phyloP scores from a whole-genome alignment of 1,140 invertebrate genomes.

The Glossosoma conforme region DNA sequence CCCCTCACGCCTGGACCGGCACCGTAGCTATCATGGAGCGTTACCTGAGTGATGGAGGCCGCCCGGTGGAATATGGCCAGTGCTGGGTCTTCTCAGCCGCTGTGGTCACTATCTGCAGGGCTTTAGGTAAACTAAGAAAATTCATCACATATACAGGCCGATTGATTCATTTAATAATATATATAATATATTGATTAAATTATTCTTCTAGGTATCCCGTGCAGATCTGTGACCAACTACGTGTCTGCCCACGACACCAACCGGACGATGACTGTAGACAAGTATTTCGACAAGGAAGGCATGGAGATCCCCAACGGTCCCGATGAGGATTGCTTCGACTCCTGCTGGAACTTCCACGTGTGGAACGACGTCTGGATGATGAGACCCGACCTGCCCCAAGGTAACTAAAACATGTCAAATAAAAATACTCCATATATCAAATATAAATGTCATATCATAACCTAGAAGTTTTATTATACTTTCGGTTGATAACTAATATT shows the following conservation, averaged over 20 bases:
- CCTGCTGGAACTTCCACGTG: slow-evolving; percentile 76
- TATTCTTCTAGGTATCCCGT: slow-evolving; percentile 63
- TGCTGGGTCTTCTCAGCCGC: slow-evolving; percentile 79
- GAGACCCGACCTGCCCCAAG: slow-evolving; percentile 65
- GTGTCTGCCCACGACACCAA: slow-evolving; percentile 75
- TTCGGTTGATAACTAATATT: no score
- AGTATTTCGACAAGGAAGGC: slow-evolving; percentile 59
- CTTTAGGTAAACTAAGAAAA: slow-evolving; percentile 41
- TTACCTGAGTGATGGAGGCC: slow-evolving; percentile 56
- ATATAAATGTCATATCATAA: neutral
- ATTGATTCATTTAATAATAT: slow-evolving; percentile 2
- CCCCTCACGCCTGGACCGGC: slow-evolving; percentile 65
- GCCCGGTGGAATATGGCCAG: slow-evolving; percentile 73
- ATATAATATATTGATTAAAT: neutral
- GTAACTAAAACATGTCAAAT: slow-evolving; percentile 28
- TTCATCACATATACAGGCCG: neutral
- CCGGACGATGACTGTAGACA: slow-evolving; percentile 64
- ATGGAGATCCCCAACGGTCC: slow-evolving; percentile 59
- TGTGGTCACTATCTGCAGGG: slow-evolving; percentile 60
- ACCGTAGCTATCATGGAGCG: slow-evolving; percentile 64
- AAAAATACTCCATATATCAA: neutral
- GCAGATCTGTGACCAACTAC: slow-evolving; percentile 70
- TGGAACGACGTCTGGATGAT: slow-evolving; percentile 85
- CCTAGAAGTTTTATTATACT: no score
- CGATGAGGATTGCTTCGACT: slow-evolving; percentile 56